Conservation (phyloP, 2,113 vertebrate species). For the Zootoca vivipara region DNA sequence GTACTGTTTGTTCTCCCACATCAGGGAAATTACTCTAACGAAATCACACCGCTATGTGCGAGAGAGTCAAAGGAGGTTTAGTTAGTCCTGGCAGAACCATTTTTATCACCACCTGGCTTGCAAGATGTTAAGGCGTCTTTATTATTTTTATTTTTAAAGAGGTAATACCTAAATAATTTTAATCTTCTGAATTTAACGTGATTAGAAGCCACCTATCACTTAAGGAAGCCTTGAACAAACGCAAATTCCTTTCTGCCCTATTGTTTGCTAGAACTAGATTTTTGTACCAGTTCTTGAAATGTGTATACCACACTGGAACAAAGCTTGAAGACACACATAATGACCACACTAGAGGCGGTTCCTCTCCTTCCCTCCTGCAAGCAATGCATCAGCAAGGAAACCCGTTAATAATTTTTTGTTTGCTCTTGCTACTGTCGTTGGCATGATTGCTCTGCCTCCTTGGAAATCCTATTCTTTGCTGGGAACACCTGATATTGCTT, state of each 20-base stretch:
- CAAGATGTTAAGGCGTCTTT: constrained; percentile 25
- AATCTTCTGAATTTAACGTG: constrained; percentile 41
- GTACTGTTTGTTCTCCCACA: background rate
- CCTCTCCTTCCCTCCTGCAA: constrained; percentile 42
- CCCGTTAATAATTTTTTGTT: constrained; percentile 32
- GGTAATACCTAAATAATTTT: constrained; percentile 30
- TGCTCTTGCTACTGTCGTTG: background rate
- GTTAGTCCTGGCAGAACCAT: background rate
- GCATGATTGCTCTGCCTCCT: constrained; percentile 53
- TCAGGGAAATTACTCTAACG: background rate
- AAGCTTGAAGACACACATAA: constrained; percentile 56
- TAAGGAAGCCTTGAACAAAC: constrained; percentile 54
- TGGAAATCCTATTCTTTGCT: constrained; percentile 62
- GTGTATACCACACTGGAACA: constrained; percentile 44
- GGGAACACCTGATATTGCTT: background rate
- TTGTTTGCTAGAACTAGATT: constrained; percentile 51
- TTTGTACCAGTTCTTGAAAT: constrained; percentile 5
- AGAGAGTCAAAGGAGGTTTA: background rate
- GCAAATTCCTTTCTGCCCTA: constrained; percentile 58
- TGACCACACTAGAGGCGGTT: constrained; percentile 44
- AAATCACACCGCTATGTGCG: background rate
- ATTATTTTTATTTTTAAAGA: background rate
- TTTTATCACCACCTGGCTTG: background rate
- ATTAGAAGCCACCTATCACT: constrained; percentile 59
- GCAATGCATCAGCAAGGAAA: constrained; percentile 47